Evolutionary conservation across 2,888 invertebrate species (phyloP).

Genomic region (Lottia gigantea): DNA sequence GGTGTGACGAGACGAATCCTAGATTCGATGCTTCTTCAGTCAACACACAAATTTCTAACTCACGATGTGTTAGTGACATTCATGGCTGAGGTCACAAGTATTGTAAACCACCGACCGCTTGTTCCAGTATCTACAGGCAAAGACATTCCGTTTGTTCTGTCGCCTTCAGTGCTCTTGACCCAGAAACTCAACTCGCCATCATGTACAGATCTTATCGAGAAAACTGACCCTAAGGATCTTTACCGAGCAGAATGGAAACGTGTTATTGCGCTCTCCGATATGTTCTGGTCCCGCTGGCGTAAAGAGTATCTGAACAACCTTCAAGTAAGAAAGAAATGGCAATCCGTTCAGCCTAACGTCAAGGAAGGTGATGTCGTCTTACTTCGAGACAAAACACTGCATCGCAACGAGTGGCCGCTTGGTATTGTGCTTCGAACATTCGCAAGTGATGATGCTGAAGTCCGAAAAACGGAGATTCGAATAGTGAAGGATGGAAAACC

Average conservation of each 20-base stretch:
- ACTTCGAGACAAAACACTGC: too few species aligned
- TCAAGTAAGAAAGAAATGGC: neutral
- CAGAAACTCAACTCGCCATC: neutral
- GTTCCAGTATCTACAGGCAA: constrained; percentile 25
- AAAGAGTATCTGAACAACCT: neutral
- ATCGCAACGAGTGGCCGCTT: too few species aligned
- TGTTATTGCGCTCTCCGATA: neutral
- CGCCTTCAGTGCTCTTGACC: neutral
- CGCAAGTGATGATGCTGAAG: too few species aligned
- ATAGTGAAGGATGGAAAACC: too few species aligned
- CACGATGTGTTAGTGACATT: constrained; percentile 25
- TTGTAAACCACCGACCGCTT: constrained; percentile 27
- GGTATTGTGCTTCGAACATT: too few species aligned
- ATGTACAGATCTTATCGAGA: neutral
- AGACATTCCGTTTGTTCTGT: constrained; percentile 13
- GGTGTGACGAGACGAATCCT: constrained; percentile 25
- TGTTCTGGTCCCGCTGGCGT: neutral
- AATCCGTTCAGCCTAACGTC: too few species aligned
- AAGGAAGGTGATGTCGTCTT: too few species aligned
- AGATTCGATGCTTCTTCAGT: constrained; percentile 21
- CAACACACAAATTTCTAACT: constrained; percentile 19
- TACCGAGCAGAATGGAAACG: constrained; percentile 1
- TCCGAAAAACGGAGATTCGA: too few species aligned
- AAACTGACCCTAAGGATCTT: neutral
- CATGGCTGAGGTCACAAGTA: constrained; percentile 26